A percentile compares a stretch with the other conserved stretches of the same genome.
Evolutionary conservation across 2,888 invertebrate species (phyloP).

Genomic region (Drosophila pseudotalamancana): DNA sequence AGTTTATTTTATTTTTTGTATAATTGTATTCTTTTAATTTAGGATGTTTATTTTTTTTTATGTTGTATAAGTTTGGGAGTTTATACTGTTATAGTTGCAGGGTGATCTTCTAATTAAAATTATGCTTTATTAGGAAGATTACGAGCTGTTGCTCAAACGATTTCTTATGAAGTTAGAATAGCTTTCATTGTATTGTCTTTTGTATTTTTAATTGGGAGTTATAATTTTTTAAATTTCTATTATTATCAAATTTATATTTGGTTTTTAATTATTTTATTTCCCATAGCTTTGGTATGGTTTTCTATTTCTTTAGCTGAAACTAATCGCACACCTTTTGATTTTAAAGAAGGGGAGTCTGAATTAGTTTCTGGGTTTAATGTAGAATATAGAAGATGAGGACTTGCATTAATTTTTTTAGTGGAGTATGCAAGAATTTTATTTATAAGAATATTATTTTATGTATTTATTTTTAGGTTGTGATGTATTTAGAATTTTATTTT

Average conservation of each 20-base stretch:
- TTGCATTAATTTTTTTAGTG: conserved; percentile 90
- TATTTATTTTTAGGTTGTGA: conserved; percentile 87
- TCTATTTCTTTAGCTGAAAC: conserved; percentile 88
- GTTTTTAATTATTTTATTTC: conserved; percentile 86
- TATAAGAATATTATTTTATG: conserved; percentile 87
- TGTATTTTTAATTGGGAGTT: conserved; percentile 86
- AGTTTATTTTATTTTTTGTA: conserved; percentile 86
- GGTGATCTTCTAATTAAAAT: conserved; percentile 90
- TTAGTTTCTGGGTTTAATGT: conserved; percentile 92
- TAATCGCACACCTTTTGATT: conserved; percentile 91
- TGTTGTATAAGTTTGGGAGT: conserved; percentile 87
- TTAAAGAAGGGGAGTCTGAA: conserved; percentile 91
- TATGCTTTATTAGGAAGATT: conserved; percentile 89
- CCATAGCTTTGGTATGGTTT: conserved; percentile 86
- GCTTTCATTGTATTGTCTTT: conserved; percentile 87
- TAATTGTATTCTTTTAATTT: conserved; percentile 86
- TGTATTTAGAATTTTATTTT: conserved; percentile 86
- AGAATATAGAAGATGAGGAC: conserved; percentile 89
- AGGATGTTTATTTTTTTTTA: conserved; percentile 88
- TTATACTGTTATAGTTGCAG: conserved; percentile 87
- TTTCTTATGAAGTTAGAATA: conserved; percentile 91
- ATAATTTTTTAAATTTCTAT: conserved; percentile 85
- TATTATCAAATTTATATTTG: conserved; percentile 85
- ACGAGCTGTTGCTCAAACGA: conserved; percentile 89
- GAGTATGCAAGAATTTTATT: conserved; percentile 89